Conservation (phyloP, 1,140 invertebrate genomes). For the Augochlora pura region DNA sequence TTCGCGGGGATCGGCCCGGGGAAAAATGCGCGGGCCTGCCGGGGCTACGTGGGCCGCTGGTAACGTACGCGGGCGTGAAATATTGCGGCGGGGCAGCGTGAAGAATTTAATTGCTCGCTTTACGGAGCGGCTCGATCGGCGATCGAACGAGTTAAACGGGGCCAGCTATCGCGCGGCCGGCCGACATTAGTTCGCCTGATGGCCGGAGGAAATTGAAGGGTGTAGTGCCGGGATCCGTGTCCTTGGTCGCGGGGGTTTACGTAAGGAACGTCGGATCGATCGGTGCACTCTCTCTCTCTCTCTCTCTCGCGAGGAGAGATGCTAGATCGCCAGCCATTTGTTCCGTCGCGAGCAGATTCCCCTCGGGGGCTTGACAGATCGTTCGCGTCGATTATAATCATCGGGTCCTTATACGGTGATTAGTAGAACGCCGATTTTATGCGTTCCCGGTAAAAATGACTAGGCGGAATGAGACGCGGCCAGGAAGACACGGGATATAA, state of each 20-base stretch:
- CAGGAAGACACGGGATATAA: too few species aligned
- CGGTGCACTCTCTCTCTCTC: too few species aligned
- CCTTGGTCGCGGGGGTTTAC: background rate
- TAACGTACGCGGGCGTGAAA: background rate
- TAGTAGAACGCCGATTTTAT: too few species aligned
- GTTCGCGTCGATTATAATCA: too few species aligned
- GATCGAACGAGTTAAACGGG: background rate
- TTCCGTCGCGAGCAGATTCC: too few species aligned
- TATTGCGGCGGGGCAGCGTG: background rate
- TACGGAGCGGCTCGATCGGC: too few species aligned
- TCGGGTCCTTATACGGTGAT: too few species aligned
- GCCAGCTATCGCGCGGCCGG: background rate
- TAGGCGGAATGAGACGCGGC: too few species aligned
- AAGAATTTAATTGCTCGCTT: background rate
- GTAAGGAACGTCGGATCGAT: background rate
- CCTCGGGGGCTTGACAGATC: too few species aligned
- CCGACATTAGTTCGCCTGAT: background rate
- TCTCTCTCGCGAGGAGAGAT: too few species aligned
- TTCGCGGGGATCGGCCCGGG: background rate
- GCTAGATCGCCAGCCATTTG: too few species aligned
- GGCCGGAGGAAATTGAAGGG: background rate
- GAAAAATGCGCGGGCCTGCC: background rate
- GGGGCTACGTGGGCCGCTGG: background rate
- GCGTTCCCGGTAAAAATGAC: too few species aligned
- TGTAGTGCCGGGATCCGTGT: background rate